These are phyloP conservation scores for Ochlodes sylvanus DNA, from an alignment of 2,888 invertebrate genomes.

Conservation along the genomic window DNA sequence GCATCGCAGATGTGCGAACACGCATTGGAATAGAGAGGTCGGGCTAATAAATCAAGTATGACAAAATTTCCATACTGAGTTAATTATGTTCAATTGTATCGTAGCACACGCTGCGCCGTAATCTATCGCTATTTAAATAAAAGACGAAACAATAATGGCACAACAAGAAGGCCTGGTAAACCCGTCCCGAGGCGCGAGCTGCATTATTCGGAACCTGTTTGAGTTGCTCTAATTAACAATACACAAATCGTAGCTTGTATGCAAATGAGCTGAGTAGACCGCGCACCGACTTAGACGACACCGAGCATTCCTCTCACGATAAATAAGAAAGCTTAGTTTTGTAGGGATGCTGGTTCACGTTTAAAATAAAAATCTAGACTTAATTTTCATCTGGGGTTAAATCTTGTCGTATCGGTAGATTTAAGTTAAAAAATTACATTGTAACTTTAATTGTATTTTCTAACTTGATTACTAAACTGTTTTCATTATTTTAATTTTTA, in stretches of 20 bases:
- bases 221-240: slow-evolving; percentile 83
- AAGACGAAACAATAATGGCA: slow-evolving; percentile 80
- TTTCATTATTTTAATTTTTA: no score
- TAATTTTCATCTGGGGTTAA: slow-evolving; percentile 16
- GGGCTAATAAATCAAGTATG: slow-evolving; percentile 64
- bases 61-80: slow-evolving; percentile 74
- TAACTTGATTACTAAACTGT: no score
- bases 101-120: slow-evolving; percentile 63
- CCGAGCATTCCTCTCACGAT: slow-evolving; percentile 54
- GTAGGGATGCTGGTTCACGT: slow-evolving; percentile 46
- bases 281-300: slow-evolving; percentile 47
- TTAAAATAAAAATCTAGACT: slow-evolving; percentile 40
- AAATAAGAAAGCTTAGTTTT: slow-evolving; percentile 58
- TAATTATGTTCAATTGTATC: slow-evolving; percentile 79
- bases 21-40: slow-evolving; percentile 34
- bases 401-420: no score
- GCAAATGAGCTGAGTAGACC: slow-evolving; percentile 71
- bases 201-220: slow-evolving; percentile 78
- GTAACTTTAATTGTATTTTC: no score
- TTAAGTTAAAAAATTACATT: no score
- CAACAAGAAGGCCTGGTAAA: slow-evolving; percentile 69
- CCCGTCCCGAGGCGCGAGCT: slow-evolving; percentile 60
- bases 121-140: slow-evolving; percentile 82
- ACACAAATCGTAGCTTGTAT: slow-evolving; percentile 85
- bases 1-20: slow-evolving; percentile 25